phyloP scores from a whole-genome alignment of 2,888 invertebrate species.

The Xylocampa areola region DNA sequence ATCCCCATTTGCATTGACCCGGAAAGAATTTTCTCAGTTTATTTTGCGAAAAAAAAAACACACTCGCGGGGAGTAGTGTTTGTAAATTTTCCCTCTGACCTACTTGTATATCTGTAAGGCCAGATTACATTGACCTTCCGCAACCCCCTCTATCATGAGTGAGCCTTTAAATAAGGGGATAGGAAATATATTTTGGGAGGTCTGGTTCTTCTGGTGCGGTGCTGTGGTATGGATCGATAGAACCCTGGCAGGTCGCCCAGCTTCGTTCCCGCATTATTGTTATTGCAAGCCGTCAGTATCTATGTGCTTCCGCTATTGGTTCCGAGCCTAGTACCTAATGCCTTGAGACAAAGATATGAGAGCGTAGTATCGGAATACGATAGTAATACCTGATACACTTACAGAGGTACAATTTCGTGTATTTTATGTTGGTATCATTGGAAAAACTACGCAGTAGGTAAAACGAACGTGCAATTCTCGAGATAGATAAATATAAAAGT shows the following conservation, averaged over 20 bases:
- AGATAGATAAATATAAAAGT: constrained; percentile 35
- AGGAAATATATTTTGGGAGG: constrained; percentile 76
- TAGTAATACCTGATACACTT: constrained; percentile 60
- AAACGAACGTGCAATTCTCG: constrained; percentile 39
- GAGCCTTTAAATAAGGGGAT: constrained; percentile 69
- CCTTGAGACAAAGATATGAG: constrained; percentile 76
- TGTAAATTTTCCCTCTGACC: constrained; percentile 89
- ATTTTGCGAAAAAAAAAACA: constrained; percentile 83
- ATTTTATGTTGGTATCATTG: constrained; percentile 58
- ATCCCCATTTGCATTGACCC: constrained; percentile 84
- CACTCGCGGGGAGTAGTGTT: constrained; percentile 83
- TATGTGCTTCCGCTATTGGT: constrained; percentile 84
- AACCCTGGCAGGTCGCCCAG: constrained; percentile 88
- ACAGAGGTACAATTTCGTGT: constrained; percentile 53
- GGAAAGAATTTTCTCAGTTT: constrained; percentile 80
- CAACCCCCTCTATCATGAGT: constrained; percentile 65
- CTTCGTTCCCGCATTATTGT: constrained; percentile 88
- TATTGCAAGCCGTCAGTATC: constrained; percentile 86
- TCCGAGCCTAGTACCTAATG: constrained; percentile 81
- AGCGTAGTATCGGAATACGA: constrained; percentile 60
- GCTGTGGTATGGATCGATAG: constrained; percentile 83
- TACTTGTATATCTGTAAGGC: constrained; percentile 84
- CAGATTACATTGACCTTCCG: constrained; percentile 74
- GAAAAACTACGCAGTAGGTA: constrained; percentile 51
- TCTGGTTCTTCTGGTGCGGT: constrained; percentile 77